Base-by-base conservation (phyloP, 1,140 invertebrate genomes). In the Zelostemma sp. region DNA sequence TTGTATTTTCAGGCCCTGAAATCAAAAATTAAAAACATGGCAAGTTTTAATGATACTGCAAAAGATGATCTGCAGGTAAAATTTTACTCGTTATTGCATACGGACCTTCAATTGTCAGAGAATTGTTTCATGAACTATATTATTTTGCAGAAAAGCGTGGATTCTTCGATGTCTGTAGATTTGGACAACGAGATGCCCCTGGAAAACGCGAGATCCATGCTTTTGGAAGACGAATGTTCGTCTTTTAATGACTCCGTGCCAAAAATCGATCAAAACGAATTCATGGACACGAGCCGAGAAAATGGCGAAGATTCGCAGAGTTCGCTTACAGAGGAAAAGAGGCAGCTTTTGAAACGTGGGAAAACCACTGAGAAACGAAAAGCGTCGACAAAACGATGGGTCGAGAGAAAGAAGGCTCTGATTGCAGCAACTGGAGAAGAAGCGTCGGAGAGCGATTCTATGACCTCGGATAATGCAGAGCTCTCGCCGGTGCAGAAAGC, bases 401-500 rank as follows among this genome's bases (percentile, higher is more conserved):
- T 79, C 4, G 82, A 78, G 0, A 74, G 84, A 8, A 85, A 85
- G 47, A 83, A 78, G 12, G 83, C 83, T 0, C 60, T 84, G 0
- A 61, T 84, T 17, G 83, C 77, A 2, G 79, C 81, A 3, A 83
- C 74, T 6, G 82, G 82, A 3, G 74, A 84, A 47, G 68, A 72
- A 6, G 73, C 73, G 0, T 80, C 82, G 0, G 84, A 86, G 31
- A 80, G 77, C n/a, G 84, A 86, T 43, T 84, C 83, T 0, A 69
- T 72, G 11, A 72, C 41, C 9, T 77, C 80, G 0, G 80, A 81
- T 9, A 73, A 78, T 1, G 41, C 69, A 0, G 73, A 86, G 57
- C 70, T 84, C 0, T 85, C 83, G 0, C 82, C 82, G 0, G 80
- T 86, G 0, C 83, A 84, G 19, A 85, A 85, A 53, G 81, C 80